Percentiles rank a stretch among this genome's conserved stretches.
Evolutionary conservation across 2,888 invertebrate genomes (phyloP).

Genomic region (Phengaris alcon): DNA sequence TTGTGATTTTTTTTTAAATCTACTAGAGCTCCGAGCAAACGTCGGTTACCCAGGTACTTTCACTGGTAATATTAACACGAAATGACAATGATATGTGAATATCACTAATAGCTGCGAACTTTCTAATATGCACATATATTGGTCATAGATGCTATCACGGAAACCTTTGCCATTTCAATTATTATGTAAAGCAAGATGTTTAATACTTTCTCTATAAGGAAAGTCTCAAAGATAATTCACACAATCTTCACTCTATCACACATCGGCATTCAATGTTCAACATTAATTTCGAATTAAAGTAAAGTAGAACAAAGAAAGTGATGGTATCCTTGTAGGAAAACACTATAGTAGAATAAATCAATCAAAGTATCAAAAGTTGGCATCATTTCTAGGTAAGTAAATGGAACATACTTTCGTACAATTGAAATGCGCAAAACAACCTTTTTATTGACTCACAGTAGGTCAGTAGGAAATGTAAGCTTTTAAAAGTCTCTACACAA

Average conservation of each 20-base stretch:
- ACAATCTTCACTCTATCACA: background rate
- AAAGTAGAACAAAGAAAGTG: background rate
- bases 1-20: too few species aligned
- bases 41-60: background rate
- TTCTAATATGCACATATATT: conserved; percentile 23
- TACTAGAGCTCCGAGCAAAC: too few species aligned
- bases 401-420: background rate
- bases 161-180: conserved; percentile 24
- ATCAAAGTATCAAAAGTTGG: background rate
- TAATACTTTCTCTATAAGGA: conserved; percentile 16
- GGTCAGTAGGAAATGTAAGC: background rate
- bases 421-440: background rate
- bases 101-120: conserved; percentile 11
- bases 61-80: background rate
- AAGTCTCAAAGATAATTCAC: background rate
- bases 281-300: background rate
- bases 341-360: background rate
- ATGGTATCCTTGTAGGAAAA: background rate
- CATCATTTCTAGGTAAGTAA: background rate
- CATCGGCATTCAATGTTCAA: background rate
- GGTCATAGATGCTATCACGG: conserved; percentile 19
- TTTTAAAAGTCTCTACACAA: background rate
- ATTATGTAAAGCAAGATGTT: background rate
- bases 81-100: background rate
- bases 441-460: background rate